Base-by-base conservation (phyloP, 2,113 vertebrate genomes). In the Nycticorax nycticorax region DNA sequence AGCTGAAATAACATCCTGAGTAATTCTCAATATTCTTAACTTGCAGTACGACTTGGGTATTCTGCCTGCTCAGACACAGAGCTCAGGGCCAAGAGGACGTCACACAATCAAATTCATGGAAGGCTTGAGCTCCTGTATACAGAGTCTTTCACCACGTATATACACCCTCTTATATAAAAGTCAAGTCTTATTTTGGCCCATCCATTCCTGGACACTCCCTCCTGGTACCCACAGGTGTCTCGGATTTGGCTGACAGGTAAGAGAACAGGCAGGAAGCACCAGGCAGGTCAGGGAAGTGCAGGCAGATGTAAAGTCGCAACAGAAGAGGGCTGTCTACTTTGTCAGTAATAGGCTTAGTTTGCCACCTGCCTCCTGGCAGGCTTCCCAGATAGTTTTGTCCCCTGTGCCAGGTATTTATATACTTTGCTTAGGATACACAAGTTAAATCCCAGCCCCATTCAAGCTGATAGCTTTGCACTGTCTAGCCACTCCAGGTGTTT, bases 261-360 rank as follows among this genome's bases (percentile, higher is more conserved):
- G 2, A 32, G n/a, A 7, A 50, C 0, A 20, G 64, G 52, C 69
- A 67, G 85, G n/a, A n/a, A 50, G 39, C 45, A 14, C 16, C 37
- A 20, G 83, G 67, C 3, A 3, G 62, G n/a, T 2, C 0, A 0
- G 50, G 47, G 67, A 60, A 64, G 48, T 0, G 0, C 5, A 32
- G 41, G 9, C 83, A 77, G 76, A 22, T 63, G 81, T 52, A 2
- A 57, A 48, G 37, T n/a, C 1, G 2, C n/a, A 33, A 26, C 15
- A 35, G 30, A n/a, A 41, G 14, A 19, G 11, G n/a, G 9, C 5
- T 55, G 55, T 14, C 47, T 57, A 64, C 32, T 45, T 41, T n/a
- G 35, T 16, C 33, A 66, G 66, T 59, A 18, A 1, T 1, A 19
- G 28, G 48, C 30, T 76, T 33, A 0, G 15, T 15, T 68, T 84